phyloP scores from a whole-genome alignment of 2,797 vertebrate species.

The Smutsia gigantea region DNA sequence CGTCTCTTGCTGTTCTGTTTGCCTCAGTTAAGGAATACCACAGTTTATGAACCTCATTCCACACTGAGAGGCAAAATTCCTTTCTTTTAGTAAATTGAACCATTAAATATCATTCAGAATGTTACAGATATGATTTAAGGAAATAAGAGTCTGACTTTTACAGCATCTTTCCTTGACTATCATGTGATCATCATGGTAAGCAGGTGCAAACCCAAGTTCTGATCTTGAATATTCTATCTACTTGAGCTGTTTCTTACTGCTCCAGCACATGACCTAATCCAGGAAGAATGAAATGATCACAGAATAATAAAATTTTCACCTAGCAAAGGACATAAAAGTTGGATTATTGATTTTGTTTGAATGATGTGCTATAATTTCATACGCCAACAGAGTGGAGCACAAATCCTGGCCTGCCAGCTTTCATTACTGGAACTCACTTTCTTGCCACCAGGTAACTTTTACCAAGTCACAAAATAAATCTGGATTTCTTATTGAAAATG shows the following conservation, averaged over 20 bases:
- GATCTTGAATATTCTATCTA: constrained; percentile 38
- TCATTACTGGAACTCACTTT: constrained; percentile 70
- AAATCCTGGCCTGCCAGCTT: constrained; percentile 68
- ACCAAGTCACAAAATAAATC: constrained; percentile 69
- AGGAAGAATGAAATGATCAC: constrained; percentile 69
- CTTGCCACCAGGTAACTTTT: constrained; percentile 65
- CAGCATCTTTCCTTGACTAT: constrained; percentile 25
- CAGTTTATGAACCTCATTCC: constrained; percentile 40
- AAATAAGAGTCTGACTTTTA: constrained; percentile 24
- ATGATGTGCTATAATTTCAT: constrained; percentile 67
- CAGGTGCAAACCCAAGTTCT: constrained; percentile 49
- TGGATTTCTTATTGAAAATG: constrained; percentile 54
- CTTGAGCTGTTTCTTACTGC: constrained; percentile 50
- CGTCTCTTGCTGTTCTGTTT: constrained; percentile 40
- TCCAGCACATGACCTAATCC: constrained; percentile 55
- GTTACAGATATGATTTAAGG: constrained; percentile 25
- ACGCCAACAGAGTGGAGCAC: constrained; percentile 62
- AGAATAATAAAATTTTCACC: constrained; percentile 73
- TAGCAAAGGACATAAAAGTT: constrained; percentile 73
- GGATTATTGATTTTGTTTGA: constrained; percentile 78
- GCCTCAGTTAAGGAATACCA: constrained; percentile 42
- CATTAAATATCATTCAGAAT: constrained; percentile 45
- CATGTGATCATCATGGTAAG: neutral
- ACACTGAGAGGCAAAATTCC: neutral
- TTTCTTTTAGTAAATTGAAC: constrained; percentile 48